Base-by-base conservation (phyloP, 2,797 vertebrate species). In the Gymnothorax reevesii region DNA sequence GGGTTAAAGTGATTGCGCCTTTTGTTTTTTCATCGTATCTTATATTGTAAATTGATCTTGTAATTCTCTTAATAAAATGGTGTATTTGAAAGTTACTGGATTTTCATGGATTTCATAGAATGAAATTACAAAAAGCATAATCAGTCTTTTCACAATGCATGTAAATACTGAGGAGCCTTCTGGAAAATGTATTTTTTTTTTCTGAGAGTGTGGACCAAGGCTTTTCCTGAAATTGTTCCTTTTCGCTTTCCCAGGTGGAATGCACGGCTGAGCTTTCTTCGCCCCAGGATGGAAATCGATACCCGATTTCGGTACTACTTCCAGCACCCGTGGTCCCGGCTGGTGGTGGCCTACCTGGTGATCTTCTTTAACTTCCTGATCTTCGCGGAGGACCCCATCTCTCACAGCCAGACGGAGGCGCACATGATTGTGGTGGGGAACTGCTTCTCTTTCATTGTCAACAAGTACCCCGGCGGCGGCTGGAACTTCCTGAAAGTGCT, bases 351-450 rank as follows among this genome's bases (percentile, higher is more conserved):
- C 91, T 99, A 99, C 93, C 95, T 99, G 88, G 98, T 99, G 92
- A 98, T 97, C 92, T 99, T 99, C 96, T 98, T 97, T 89, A 99
- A 99, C 94, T 99, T 99, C 94, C 95, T 99, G 89, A 95, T 99
- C 95, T 99, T 99, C 85, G 98, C 98, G 0, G 98, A 99, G 91
- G 98, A 99, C 93, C 98, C 98, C 0, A 90, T 99, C 71, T 99
- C 98, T 25, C 98, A 99, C 94, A 99, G 98, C 89, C 98, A 98
- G 93, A 99, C 98, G 0, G 97, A 98, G 93, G 98, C 98, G 71
- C 97, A 97, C 89, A 97, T 99, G 91, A 97, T 97, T 75, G 98
- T 99, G 86, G 98, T 99, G 92, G 98, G 98, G 83, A 99, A 99
- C 96, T 99, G 98, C 93, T 99, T 99, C 95, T 99, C 98, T 33